Percentiles rank a stretch among this genome's conserved stretches.
Evolutionary conservation across 2,888 invertebrate genomes (phyloP).

Genomic region (Halocaridina rubra): DNA sequence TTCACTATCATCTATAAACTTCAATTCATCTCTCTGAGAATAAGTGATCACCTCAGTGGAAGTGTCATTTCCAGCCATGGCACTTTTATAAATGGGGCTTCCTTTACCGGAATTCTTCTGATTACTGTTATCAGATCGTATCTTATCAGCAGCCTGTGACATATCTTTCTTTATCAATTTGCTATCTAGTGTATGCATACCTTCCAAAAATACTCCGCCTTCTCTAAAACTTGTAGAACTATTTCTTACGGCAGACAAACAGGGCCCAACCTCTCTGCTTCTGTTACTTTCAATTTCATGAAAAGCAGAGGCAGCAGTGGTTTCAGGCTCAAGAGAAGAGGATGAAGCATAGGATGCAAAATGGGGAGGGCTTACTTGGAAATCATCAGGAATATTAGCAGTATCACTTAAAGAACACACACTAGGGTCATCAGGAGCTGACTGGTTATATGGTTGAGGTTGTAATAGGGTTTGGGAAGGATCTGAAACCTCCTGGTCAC

Average conservation of each 20-base stretch:
- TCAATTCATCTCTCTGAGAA: no score
- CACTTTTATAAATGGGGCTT: no score
- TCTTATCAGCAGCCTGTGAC: no score
- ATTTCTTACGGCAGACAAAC: neutral
- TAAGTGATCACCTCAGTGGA: no score
- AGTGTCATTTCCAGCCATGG: no score
- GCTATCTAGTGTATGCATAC: no score
- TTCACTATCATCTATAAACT: neutral
- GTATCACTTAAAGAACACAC: conserved; percentile 22
- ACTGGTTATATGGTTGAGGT: conserved; percentile 33
- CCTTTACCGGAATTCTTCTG: no score
- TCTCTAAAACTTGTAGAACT: neutral
- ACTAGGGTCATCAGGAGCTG: conserved; percentile 33
- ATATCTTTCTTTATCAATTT: no score
- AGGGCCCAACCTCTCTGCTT: neutral
- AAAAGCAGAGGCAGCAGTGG: conserved; percentile 36
- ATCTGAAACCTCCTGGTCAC: conserved; percentile 41
- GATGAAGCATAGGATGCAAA: neutral
- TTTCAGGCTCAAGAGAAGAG: conserved; percentile 20
- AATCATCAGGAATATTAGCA: conserved; percentile 16
- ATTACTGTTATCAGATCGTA: no score
- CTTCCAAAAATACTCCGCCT: neutral
- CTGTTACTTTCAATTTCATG: neutral
- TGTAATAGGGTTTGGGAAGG: conserved; percentile 21
- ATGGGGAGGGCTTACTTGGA: conserved; percentile 5